A percentile compares a stretch with the other conserved stretches of the same genome.
Conservation (phyloP, 2,113 vertebrate species). For the Pelobates fuscus region DNA sequence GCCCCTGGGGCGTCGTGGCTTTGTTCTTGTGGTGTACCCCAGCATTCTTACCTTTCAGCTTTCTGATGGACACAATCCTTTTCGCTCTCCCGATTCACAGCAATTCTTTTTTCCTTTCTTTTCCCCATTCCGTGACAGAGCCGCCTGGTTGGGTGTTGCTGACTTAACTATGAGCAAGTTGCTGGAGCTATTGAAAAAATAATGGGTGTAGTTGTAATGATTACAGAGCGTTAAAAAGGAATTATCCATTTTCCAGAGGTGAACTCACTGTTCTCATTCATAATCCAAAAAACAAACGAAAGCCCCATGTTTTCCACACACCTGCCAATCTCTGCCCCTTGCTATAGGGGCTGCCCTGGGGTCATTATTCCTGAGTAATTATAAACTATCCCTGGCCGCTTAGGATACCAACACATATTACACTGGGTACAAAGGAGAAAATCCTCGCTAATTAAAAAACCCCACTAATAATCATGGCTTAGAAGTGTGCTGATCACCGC, state of each 20-base stretch:
- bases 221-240: not conserved
- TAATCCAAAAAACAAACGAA: conserved; percentile 17
- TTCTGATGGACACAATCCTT: not conserved
- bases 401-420: not conserved
- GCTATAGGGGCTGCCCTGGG: not conserved
- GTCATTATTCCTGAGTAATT: conserved; percentile 9
- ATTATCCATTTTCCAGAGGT: conserved; percentile 7
- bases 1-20: no score
- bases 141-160: not conserved
- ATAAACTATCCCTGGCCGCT: not conserved
- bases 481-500: not conserved
- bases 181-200: not conserved
- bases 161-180: not conserved
- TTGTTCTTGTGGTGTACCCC: not conserved
- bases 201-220: not conserved
- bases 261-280: not conserved
- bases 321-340: not conserved
- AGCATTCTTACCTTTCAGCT: not conserved
- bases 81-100: not conserved
- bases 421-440: not conserved
- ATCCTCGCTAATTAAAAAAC: conserved; percentile 4
- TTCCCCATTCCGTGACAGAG: not conserved
- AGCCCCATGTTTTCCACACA: not conserved
- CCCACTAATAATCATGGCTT: not conserved
- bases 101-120: not conserved